Evolutionary conservation across 35 echinoderm and acorn worm genomes (phyloP), one percentile per base, ranked within the genome.

Genomic region (Hemicentrotus pulcherrimus): DNA sequence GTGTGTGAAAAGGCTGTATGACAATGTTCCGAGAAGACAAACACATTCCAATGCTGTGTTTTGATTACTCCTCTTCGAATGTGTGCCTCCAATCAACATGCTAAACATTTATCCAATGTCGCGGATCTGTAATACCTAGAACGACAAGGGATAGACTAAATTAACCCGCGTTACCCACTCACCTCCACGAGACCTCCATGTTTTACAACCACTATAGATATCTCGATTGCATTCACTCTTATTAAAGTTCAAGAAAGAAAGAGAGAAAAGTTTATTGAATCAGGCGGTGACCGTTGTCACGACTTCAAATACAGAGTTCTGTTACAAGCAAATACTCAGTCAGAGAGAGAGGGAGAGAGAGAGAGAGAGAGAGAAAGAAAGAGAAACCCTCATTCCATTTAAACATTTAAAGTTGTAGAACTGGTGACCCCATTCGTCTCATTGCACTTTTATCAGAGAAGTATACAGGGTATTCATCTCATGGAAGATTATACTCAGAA

Each of bases 221-320:
- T 28, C 61, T 70, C 4, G 50, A 55, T 15, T 55, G 50, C 50
- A 10, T 55, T 55, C 65, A 6, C 61, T n/a, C 65, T 78, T 22
- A 4, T 59, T 9, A 14, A 16, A 16, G 52, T 59, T 59, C 52
- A 78, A 18, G 28, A n/a, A n/a, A n/a, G 65, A 22, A n/a, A n/a
- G 61, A 70, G 28, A 78, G 65, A 78, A 78, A 78, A 28, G 65
- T 78, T 78, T 78, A 78, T 78, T 78, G 65, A 78, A 78, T 78
- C 65, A 78, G 65, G 65, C 65, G 0, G 65, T 78, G 65, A 78
- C 65, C 5, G 22, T 78, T 78, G 65, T 22, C 65, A 78, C 65
- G 65, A 78, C 65, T 78, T 78, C 65, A 78, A 78, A 78, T 78
- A 78, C 65, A 78, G 65, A 78, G 65, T 78, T 78, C 22, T 78